Conservation (phyloP, 2,797 vertebrate genomes). For the Sternotherus odoratus region DNA sequence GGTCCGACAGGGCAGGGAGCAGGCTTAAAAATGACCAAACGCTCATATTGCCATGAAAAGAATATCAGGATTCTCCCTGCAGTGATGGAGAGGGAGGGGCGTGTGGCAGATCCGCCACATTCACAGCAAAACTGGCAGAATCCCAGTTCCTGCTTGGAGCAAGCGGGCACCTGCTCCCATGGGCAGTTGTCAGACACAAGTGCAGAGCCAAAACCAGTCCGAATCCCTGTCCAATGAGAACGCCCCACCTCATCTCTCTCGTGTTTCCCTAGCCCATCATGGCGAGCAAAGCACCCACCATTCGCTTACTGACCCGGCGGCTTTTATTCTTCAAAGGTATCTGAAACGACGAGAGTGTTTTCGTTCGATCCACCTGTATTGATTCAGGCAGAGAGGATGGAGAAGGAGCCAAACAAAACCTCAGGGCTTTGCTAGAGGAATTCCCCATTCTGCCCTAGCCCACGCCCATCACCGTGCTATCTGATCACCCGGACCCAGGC, state of each 20-base stretch:
- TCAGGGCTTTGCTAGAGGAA: not conserved
- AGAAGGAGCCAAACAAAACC: not conserved
- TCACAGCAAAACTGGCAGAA: not conserved
- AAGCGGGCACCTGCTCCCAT: not conserved
- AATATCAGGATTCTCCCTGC: not conserved
- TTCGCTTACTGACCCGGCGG: slow-evolving; percentile 13
- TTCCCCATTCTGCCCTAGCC: not conserved
- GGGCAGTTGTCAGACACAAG: not conserved
- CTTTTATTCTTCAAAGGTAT: not conserved
- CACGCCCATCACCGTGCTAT: not conserved
- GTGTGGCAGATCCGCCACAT: not conserved
- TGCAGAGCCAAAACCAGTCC: not conserved
- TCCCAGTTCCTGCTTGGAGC: not conserved
- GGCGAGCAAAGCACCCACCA: not conserved
- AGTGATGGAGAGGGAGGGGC: not conserved
- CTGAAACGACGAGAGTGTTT: not conserved
- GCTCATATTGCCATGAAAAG: not conserved
- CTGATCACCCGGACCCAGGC: not conserved
- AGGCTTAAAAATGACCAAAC: not conserved
- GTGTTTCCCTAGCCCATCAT: not conserved
- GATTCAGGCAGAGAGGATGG: not conserved
- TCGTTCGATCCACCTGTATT: not conserved
- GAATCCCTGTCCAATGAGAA: not conserved
- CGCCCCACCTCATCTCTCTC: not conserved
- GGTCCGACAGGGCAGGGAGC: not conserved